Evolutionary conservation across 2,113 vertebrate genomes (phyloP).

Genomic region (Corythornis madagascariensis): DNA sequence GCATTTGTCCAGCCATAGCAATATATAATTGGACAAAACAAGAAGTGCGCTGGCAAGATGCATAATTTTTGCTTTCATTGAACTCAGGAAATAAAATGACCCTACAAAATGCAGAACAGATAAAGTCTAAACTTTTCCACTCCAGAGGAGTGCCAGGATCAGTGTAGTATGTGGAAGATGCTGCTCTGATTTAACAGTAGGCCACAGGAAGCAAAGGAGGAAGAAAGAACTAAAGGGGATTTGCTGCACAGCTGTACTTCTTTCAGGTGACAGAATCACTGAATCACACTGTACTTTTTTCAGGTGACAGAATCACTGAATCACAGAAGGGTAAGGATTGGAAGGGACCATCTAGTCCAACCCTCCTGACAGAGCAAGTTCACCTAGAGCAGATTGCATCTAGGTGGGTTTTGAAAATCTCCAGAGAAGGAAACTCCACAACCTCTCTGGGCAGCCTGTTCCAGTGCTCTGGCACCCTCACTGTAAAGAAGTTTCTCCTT

Average conservation of each 20-base stretch:
- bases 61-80: neutral
- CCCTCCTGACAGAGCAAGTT: no score
- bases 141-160: neutral
- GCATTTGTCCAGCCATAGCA: neutral
- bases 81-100: neutral
- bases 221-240: neutral
- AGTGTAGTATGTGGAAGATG: fast-evolving
- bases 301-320: neutral
- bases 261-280: neutral
- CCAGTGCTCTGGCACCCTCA: no score
- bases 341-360: no score
- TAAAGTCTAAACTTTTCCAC: neutral
- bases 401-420: no score
- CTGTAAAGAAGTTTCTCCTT: no score
- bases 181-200: neutral
- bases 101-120: neutral
- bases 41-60: neutral
- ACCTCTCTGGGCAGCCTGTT: no score
- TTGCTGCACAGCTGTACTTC: neutral
- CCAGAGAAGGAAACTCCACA: no score
- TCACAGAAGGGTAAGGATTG: no score
- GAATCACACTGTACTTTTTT: neutral
- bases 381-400: no score
- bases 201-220: neutral
- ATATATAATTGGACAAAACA: neutral